phyloP scores from a whole-genome alignment of 2,888 invertebrate genomes.

The Volucella inflata region DNA sequence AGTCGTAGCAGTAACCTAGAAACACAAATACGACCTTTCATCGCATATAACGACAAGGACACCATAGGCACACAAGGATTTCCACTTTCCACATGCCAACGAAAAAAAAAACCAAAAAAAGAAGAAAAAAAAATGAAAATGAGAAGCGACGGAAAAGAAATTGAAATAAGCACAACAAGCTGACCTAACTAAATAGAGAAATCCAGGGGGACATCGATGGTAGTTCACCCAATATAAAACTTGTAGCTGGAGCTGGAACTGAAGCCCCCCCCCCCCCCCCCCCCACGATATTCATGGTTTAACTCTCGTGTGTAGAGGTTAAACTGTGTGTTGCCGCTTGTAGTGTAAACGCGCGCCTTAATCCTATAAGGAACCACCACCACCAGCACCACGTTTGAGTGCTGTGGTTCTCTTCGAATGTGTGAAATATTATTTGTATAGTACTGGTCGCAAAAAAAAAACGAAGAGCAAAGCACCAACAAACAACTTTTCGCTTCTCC shows the following conservation, averaged over 20 bases:
- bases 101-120: slow-evolving; percentile 12
- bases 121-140: slow-evolving; percentile 5
- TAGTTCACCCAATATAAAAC: background rate
- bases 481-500: slow-evolving; percentile 28
- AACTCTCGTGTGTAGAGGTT: background rate
- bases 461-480: background rate
- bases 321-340: slow-evolving; percentile 68
- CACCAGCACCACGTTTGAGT: slow-evolving; percentile 38
- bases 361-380: slow-evolving; percentile 56
- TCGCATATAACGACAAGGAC: slow-evolving; percentile 65
- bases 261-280: background rate
- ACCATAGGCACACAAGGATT: slow-evolving; percentile 52
- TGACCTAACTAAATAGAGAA: slow-evolving; percentile 58
- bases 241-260: no score
- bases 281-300: no score
- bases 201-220: background rate
- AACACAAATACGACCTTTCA: slow-evolving; percentile 63
- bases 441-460: slow-evolving; percentile 24
- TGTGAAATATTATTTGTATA: slow-evolving; percentile 70
- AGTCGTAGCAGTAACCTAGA: slow-evolving; percentile 70
- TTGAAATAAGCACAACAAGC: slow-evolving; percentile 55
- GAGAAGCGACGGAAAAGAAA: no score
- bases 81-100: slow-evolving; percentile 12
- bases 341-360: slow-evolving; percentile 45
- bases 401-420: slow-evolving; percentile 40